Conservation (phyloP, 1,140 invertebrate species). For the Battus philenor region DNA sequence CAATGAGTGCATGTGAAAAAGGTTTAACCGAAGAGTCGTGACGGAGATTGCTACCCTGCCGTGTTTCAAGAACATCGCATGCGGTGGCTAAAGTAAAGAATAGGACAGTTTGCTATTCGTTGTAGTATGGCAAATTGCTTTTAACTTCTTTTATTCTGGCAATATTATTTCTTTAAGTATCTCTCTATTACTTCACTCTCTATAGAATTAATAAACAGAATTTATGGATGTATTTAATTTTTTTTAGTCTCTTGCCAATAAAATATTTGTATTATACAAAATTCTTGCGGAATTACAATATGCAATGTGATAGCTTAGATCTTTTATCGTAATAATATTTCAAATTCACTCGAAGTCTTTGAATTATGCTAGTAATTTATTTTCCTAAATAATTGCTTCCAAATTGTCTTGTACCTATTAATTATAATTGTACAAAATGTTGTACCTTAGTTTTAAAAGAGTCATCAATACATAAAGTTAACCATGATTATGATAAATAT, state of each 20-base stretch:
- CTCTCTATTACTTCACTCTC: constrained; percentile 67
- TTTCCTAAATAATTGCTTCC: constrained; percentile 30
- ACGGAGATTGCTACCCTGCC: constrained; percentile 45
- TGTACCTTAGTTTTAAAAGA: constrained; percentile 52
- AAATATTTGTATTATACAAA: constrained; percentile 60
- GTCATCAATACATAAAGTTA: constrained; percentile 59
- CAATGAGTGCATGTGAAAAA: constrained; percentile 56
- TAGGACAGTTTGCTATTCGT: constrained; percentile 67
- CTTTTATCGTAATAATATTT: constrained; percentile 47
- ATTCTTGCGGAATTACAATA: constrained; percentile 52
- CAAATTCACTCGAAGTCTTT: constrained; percentile 41
- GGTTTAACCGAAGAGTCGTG: constrained; percentile 38
- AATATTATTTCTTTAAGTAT: constrained; percentile 36
- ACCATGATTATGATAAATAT: constrained; percentile 56
- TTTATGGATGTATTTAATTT: constrained; percentile 57
- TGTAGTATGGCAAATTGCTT: constrained; percentile 72
- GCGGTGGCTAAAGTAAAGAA: constrained; percentile 38
- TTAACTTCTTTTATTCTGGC: constrained; percentile 43
- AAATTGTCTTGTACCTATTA: constrained; percentile 39
- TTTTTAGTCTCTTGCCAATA: constrained; percentile 67
- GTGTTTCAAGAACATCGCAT: constrained; percentile 56
- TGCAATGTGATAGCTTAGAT: constrained; percentile 69
- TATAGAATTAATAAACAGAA: constrained; percentile 58
- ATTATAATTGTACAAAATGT: constrained; percentile 63
- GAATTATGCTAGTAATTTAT: constrained; percentile 50